Evolutionary conservation across 2,888 invertebrate genomes (phyloP), one percentile per base, ranked within the genome.

Genomic region (Galerucella calmariensis): DNA sequence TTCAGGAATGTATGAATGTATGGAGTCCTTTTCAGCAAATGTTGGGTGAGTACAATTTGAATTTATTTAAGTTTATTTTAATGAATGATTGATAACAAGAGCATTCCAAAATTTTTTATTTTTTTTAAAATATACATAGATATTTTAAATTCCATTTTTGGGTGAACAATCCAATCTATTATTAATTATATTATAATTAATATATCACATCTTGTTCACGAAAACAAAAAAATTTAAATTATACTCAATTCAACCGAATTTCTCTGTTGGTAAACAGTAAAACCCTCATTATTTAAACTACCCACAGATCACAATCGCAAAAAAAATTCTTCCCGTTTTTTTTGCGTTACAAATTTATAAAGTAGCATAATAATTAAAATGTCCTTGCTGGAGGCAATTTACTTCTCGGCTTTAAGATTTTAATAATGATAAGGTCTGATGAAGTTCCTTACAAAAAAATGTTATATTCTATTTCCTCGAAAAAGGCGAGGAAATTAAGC

Each of bases 371-470:
- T 76, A 76, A 75, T 78, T 75, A 76, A 76, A 76, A 78, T 76
- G 69, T 75, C 73, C 76, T 65, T 72, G 70, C 73, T 69, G 20
- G 56, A 73, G 59, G 73, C 72, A 78, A 75, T 72, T 78, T 74
- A 71, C 68, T 51, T 73, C 76, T 66, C 61, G 73, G 76, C 76
- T 76, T 75, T 72, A 69, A 76, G 76, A 78, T 78, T 78, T 76
- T 75, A 78, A 78, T 76, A 78, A 78, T 65, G 75, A 78, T 78
- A 78, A 75, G 75, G 65, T 69, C 63, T 69, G 74, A 72, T 75
- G 75, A 62, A 72, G 69, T 75, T 69, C 66, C 65, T 75, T 69
- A 69, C 72, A n/a, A 76, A 74, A 77, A 77, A 71, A 56, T 77
- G 73, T 75, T 77, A 73, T 67, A 76, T 76, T 76, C 72, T 69